Conservation (phyloP, 2,113 vertebrate species). For the Corvus moneduloides region DNA sequence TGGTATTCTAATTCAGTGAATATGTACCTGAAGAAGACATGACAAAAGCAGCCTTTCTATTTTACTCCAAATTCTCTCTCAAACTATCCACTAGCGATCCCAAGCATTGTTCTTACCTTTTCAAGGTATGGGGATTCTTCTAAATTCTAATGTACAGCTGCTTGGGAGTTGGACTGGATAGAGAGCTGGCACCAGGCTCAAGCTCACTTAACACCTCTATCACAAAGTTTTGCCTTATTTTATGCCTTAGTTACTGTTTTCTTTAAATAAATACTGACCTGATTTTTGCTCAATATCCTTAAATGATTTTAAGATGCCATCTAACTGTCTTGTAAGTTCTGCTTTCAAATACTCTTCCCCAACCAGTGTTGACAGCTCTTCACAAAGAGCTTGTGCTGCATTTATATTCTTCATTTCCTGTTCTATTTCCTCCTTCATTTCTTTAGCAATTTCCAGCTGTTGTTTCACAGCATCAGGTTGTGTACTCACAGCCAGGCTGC, state of each 20-base stretch:
- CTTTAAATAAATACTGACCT: conserved; percentile 77
- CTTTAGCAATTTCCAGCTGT: conserved; percentile 83
- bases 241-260: neutral
- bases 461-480: conserved; percentile 87
- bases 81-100: neutral
- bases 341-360: conserved; percentile 93
- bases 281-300: conserved; percentile 91
- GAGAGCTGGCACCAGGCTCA: neutral
- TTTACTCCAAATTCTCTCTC: neutral
- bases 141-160: neutral
- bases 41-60: neutral
- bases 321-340: conserved; percentile 88
- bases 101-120: neutral
- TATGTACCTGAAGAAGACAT: neutral
- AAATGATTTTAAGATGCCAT: conserved; percentile 86
- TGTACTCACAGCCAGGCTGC: conserved; percentile 79
- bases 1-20: neutral
- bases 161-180: neutral
- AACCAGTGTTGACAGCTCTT: conserved; percentile 85
- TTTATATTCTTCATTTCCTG: conserved; percentile 84
- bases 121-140: neutral
- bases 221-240: neutral
- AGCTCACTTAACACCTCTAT: neutral
- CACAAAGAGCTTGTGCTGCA: conserved; percentile 80
- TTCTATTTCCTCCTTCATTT: conserved; percentile 81